Percentiles rank a stretch among this genome's conserved stretches.
Conservation (phyloP, 2,113 vertebrate genomes). For the Mormoops blainvillei region DNA sequence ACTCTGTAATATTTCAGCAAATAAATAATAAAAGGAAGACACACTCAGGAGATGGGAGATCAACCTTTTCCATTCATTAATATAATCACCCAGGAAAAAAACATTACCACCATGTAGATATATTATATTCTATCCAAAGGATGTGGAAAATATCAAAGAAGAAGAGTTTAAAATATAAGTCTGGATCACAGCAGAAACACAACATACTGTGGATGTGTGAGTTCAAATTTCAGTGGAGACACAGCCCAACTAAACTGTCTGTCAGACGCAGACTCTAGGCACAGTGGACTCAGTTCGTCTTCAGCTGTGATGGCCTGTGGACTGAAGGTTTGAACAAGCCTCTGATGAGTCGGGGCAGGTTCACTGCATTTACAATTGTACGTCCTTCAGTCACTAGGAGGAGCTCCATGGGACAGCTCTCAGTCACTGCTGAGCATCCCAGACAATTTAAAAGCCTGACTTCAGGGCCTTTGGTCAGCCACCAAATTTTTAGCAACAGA, state of each 20-base stretch:
- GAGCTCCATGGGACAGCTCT: background rate
- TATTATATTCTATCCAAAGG: background rate
- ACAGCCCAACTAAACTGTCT: background rate
- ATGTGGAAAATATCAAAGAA: background rate
- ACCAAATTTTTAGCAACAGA: background rate
- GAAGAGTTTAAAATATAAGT: background rate
- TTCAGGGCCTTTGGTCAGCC: background rate
- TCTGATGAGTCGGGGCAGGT: no score
- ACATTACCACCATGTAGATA: background rate
- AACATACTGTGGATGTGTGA: background rate
- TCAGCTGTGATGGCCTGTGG: background rate
- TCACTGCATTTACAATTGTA: background rate
- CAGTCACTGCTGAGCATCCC: background rate
- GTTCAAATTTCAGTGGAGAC: background rate
- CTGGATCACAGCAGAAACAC: background rate
- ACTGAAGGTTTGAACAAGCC: background rate
- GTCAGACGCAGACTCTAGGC: background rate
- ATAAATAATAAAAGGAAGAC: slow-evolving; percentile 32
- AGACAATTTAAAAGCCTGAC: background rate
- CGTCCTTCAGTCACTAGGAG: background rate
- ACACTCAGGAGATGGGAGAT: background rate
- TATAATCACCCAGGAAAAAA: background rate
- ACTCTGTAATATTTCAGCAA: slow-evolving; percentile 7
- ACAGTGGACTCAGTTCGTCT: background rate
- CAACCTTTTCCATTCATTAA: background rate